phyloP scores from a whole-genome alignment of 2,113 vertebrate species.

The Limnothrissa miodon region DNA sequence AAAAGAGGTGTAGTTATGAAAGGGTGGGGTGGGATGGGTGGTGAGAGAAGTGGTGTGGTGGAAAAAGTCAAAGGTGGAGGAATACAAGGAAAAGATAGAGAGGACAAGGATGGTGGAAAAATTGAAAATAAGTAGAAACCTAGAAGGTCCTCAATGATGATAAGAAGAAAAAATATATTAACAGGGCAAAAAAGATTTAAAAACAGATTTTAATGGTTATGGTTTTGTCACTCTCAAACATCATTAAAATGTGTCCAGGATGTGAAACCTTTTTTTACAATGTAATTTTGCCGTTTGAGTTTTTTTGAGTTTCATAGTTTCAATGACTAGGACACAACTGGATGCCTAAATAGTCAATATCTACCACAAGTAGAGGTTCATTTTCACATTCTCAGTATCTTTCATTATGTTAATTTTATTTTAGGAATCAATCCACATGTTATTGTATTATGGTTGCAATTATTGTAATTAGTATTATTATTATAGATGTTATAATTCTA shows the following conservation, averaged over 20 bases:
- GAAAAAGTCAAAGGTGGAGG: slow-evolving; percentile 1
- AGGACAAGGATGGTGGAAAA: neutral
- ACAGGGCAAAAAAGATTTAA: slow-evolving; percentile 18
- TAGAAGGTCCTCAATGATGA: neutral
- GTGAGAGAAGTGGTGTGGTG: neutral
- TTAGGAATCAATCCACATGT: neutral
- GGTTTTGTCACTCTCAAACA: slow-evolving; percentile 8
- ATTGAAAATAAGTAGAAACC: neutral
- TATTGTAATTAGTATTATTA: slow-evolving; percentile 43
- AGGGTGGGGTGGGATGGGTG: slow-evolving; percentile 19
- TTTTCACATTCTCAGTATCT: slow-evolving; percentile 19
- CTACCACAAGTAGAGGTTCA: neutral
- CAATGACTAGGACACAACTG: neutral
- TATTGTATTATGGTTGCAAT: slow-evolving; percentile 25
- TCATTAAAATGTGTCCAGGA: neutral
- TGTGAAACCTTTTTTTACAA: neutral
- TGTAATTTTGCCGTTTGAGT: slow-evolving; percentile 16
- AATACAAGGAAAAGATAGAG: neutral
- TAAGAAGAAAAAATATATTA: neutral
- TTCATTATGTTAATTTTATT: slow-evolving; percentile 26
- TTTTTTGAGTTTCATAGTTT: slow-evolving; percentile 14
- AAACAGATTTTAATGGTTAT: neutral
- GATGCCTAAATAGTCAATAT: neutral
- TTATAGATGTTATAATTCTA: slow-evolving; percentile 47
- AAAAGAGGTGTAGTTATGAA: slow-evolving; percentile 24